Evolutionary conservation across 2,888 invertebrate species (phyloP), one percentile per base, ranked within the genome.

Genomic region (Chalcosyrphus nemorum): DNA sequence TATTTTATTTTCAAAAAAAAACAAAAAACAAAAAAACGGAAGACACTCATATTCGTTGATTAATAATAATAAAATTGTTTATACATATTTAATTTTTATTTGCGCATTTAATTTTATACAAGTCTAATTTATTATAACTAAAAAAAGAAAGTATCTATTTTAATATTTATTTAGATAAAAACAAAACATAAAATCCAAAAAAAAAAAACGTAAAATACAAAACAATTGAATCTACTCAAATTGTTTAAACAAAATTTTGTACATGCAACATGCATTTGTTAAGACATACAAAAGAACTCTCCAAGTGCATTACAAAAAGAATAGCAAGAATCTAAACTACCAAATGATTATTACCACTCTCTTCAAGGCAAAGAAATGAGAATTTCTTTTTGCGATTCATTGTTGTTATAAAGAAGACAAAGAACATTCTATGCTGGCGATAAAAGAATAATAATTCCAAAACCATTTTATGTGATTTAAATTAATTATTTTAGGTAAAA

Each of bases 381-480:
- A 50, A 59, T 13, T 61, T n/a, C n/a, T n/a, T n/a, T n/a, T 57
- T 65, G 43, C 17, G 35, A 61, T 72, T 61, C 72, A 61, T 72
- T 50, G 47, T 66, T 59, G 59, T 75, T 81, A 71, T 47, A 21
- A 50, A n/a, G 35, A 66, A 72, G 43, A 32, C 52, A 32, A n/a
- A n/a, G n/a, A 6, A 32, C 9, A 57, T 77, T 81, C 65, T 29
- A 76, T 72, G 72, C 54, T 65, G 72, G 66, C 65, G 59, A 65
- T 71, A 66, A 61, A 56, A 56, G 29, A 66, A 72, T 43, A 43
- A 52, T 57, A 66, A 82, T 76, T 82, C 77, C 77, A 77, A 82
- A 82, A 82, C n/a, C 82, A 66, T 72, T 61, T 77, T 43, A 81
- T 82, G 82, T 82, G 82, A 82, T 82, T 82, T 82, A 82, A 82